Conservation (phyloP, 2,888 invertebrate genomes). For the Cheilosia soror region DNA sequence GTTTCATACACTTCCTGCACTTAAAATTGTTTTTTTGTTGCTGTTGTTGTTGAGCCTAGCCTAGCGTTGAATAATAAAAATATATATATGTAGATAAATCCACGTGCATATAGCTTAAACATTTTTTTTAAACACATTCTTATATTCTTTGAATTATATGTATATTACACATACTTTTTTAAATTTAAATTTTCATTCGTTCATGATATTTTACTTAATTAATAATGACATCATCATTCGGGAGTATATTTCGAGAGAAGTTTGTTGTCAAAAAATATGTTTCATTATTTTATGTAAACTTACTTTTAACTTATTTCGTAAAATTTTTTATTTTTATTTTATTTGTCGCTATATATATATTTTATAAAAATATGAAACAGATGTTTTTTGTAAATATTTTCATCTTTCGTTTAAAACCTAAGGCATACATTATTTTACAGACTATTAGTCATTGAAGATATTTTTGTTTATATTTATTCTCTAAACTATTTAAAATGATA, state of each 20-base stretch:
- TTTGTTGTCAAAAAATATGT: slow-evolving; percentile 2
- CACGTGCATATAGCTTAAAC: neutral
- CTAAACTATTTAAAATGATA: slow-evolving; percentile 13
- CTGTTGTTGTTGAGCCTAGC: slow-evolving; percentile 6
- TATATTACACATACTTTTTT: neutral
- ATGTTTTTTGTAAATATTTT: slow-evolving; percentile 37
- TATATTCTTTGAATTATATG: neutral
- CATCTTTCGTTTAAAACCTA: slow-evolving; percentile 45
- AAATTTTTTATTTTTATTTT: neutral
- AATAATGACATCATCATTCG: neutral
- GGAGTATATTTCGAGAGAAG: neutral
- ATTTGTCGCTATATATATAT: slow-evolving; percentile 8
- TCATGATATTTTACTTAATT: slow-evolving; percentile 1
- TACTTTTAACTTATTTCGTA: neutral
- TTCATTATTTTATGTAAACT: neutral
- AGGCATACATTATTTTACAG: slow-evolving; percentile 46
- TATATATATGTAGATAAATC: slow-evolving; percentile 2
- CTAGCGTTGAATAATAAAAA: slow-evolving; percentile 16
- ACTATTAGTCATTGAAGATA: slow-evolving; percentile 46
- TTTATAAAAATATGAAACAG: slow-evolving; percentile 57
- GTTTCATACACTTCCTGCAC: slow-evolving; percentile 2
- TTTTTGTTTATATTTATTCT: neutral
- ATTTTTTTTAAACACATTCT: neutral
- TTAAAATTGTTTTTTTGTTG: slow-evolving; percentile 9
- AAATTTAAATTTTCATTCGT: too few species aligned